These are phyloP conservation scores for Chironomus striatipennis DNA, from an alignment of 1,140 invertebrate genomes.

Conservation along the genomic window DNA sequence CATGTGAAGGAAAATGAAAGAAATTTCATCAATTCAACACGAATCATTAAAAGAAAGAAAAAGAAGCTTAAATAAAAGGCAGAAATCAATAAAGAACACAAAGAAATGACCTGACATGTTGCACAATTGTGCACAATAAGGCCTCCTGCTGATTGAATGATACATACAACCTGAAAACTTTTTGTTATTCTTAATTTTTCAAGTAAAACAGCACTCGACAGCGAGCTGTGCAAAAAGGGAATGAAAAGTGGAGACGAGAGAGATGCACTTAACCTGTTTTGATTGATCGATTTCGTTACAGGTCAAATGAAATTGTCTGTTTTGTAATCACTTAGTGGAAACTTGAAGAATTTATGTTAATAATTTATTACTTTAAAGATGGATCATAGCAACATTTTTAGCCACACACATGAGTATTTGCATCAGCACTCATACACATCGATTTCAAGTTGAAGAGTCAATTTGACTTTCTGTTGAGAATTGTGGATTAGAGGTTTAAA, in stretches of 20 bases:
- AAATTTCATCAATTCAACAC: too few species aligned
- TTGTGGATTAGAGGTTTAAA: too few species aligned
- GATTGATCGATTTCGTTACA: neutral
- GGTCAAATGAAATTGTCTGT: neutral
- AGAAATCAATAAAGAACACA: neutral
- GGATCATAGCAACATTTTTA: neutral
- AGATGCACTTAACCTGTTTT: neutral
- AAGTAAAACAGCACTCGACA: neutral
- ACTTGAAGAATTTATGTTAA: too few species aligned
- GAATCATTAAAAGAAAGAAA: neutral
- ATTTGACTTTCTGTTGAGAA: too few species aligned
- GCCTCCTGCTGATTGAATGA: conserved; percentile 5
- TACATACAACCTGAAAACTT: neutral
- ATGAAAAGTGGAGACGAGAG: neutral
- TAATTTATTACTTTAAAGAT: too few species aligned
- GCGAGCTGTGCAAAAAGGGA: neutral
- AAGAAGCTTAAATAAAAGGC: neutral
- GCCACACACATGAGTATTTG: neutral
- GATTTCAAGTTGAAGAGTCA: too few species aligned
- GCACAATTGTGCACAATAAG: conserved; percentile 11
- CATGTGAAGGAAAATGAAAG: too few species aligned
- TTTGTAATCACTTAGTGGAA: neutral
- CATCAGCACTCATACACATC: neutral
- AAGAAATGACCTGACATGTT: conserved; percentile 12
- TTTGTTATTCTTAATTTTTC: neutral